Base-by-base conservation (phyloP, 1,140 invertebrate genomes). In the Pristionchus pacificus region DNA sequence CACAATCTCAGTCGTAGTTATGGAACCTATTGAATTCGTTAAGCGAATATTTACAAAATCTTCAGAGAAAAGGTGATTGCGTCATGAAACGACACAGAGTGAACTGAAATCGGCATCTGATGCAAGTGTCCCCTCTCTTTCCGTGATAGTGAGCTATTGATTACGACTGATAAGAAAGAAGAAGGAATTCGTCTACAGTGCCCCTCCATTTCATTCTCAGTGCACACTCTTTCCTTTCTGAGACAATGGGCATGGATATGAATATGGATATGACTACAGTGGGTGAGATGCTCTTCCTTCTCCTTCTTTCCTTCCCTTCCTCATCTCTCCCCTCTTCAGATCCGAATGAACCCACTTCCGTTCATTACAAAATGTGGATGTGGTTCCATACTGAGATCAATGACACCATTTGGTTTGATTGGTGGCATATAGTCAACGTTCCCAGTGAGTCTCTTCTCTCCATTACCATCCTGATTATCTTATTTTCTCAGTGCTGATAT, bases 331-430 rank as follows among this genome's bases (percentile, higher is more conserved):
- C 6, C 6, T 49, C 38, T 49, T 49, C 19, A 10, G 38, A 49
- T 49, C 38, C 19, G 6, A 19, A 49, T 19, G 19, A 19, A 49
- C n/a, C n/a, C 19, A 19, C 38, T 49, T 19, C 38, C 38, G 38
- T 60, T 60, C 14, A 73, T 28, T 49, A 72, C 59, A 38, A 75
- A n/a, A 78, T 77, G 77, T 78, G 77, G 77, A 78, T 78, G 77
- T 78, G 64, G 28, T 78, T 78, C 67, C 77, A 78, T 55, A 74
- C 74, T 10, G 58, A 31, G 32, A 19, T 79, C 27, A 65, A 62
- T 33, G 77, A 78, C 38, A 76, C 70, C 14, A 70, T 78, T 25
- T 70, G 79, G 10, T 78, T 78, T 59, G 25, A 60, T 0, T 63
- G 33, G 33, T 78, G 77, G 77, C 74, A 68, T 19, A 62, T 78